A percentile compares a stretch with the other conserved stretches of the same genome.
These are phyloP conservation scores for Cheirogaleus major DNA, from an alignment of 2,797 vertebrate genomes.

Conservation along the genomic window DNA sequence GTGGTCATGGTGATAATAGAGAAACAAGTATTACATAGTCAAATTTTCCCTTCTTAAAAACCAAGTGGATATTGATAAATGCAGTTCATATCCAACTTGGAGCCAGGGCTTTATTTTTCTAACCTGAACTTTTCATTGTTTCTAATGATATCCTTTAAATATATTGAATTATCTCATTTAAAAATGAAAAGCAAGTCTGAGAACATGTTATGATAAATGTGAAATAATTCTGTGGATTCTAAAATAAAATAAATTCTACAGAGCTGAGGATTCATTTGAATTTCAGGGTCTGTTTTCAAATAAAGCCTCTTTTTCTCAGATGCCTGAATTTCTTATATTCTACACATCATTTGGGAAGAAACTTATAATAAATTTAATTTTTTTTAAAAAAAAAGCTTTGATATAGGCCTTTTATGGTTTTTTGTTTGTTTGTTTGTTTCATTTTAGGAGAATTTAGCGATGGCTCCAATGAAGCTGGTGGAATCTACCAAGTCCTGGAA, in stretches of 20 bases:
- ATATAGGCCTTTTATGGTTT: neutral
- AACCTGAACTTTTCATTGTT: conserved; percentile 1
- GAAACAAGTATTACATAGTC: neutral
- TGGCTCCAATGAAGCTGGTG: conserved; percentile 96
- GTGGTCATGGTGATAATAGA: neutral
- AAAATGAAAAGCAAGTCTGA: conserved; percentile 50
- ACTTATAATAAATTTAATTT: neutral
- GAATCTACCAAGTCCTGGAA: conserved; percentile 98
- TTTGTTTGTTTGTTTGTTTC: neutral
- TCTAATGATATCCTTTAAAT: conserved; percentile 6
- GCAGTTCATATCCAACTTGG: neutral
- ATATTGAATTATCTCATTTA: neutral
- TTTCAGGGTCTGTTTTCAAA: conserved; percentile 43
- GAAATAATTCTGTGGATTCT: conserved; percentile 8
- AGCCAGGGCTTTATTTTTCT: conserved; percentile 47
- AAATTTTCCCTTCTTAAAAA: neutral
- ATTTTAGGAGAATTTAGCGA: conserved; percentile 97
- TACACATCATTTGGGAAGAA: neutral
- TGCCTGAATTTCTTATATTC: neutral
- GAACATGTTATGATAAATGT: neutral
- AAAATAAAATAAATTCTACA: conserved; percentile 33
- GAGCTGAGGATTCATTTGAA: neutral
- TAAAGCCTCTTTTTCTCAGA: neutral
- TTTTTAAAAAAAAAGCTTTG: neutral
- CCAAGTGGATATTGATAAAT: neutral